These are phyloP conservation scores for Melanostigma gelatinosum DNA, from an alignment of 2,113 vertebrate species.

Conservation along the genomic window DNA sequence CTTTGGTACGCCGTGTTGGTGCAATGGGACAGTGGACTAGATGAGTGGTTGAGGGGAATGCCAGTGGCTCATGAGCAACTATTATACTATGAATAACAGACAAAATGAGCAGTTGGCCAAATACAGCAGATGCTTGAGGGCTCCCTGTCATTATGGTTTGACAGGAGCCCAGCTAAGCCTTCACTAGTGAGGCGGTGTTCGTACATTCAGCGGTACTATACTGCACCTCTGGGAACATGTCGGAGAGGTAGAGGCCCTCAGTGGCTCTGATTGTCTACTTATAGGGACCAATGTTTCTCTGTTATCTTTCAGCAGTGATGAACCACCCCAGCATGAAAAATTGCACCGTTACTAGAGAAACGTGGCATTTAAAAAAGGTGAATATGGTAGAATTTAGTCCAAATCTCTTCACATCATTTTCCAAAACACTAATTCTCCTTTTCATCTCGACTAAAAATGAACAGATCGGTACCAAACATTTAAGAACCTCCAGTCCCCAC, in stretches of 20 bases:
- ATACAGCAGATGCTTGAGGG: slow-evolving; percentile 57
- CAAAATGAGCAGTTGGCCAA: slow-evolving; percentile 54
- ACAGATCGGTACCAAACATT: slow-evolving; percentile 22
- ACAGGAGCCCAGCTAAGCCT: slow-evolving; percentile 63
- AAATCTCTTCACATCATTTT: neutral
- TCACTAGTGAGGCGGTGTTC: slow-evolving; percentile 82
- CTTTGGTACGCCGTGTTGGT: slow-evolving; percentile 67
- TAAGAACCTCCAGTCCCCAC: slow-evolving; percentile 34
- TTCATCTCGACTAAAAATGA: slow-evolving; percentile 11
- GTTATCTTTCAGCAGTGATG: slow-evolving; percentile 54
- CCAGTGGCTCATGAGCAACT: slow-evolving; percentile 40
- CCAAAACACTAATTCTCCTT: slow-evolving; percentile 2
- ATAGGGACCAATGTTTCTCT: slow-evolving; percentile 62
- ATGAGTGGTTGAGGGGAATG: slow-evolving; percentile 53
- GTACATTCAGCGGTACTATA: slow-evolving; percentile 76
- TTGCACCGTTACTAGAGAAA: slow-evolving; percentile 25
- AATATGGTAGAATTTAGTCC: slow-evolving; percentile 28
- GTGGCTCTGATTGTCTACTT: slow-evolving; percentile 77
- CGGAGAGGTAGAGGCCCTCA: slow-evolving; percentile 75
- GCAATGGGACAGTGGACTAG: slow-evolving; percentile 34
- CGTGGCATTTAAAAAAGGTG: slow-evolving; percentile 43
- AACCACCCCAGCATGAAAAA: slow-evolving; percentile 25
- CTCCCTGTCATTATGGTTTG: slow-evolving; percentile 51
- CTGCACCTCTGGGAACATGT: slow-evolving; percentile 72
- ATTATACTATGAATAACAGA: slow-evolving; percentile 51